Conservation (phyloP, 2,113 vertebrate species). For the Riparia riparia region DNA sequence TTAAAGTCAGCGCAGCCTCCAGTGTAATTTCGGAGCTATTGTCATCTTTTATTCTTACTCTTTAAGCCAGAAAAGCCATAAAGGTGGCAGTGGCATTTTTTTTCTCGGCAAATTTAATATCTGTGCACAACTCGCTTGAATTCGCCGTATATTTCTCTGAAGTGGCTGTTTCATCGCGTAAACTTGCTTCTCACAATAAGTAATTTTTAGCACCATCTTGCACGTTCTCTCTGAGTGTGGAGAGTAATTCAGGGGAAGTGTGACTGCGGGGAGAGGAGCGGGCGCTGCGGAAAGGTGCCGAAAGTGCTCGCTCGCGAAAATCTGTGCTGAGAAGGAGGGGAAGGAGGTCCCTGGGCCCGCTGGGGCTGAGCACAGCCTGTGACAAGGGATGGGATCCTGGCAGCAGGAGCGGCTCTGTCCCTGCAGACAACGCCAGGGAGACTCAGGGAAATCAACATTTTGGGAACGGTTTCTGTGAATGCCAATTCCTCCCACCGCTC, state of each 20-base stretch:
- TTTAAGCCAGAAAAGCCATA: constrained; percentile 20
- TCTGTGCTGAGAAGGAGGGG: not conserved
- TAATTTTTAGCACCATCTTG: constrained; percentile 20
- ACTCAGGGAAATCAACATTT: not conserved
- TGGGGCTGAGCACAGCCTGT: not conserved
- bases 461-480: not conserved
- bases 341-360: rapidly evolving
- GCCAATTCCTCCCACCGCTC: not conserved
- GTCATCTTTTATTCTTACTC: constrained; percentile 27
- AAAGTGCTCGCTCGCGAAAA: not conserved
- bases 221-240: not conserved
- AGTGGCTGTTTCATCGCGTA: constrained; percentile 18
- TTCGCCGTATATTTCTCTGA: constrained; percentile 43
- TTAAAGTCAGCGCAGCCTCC: constrained; percentile 53
- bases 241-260: not conserved
- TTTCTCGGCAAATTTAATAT: constrained; percentile 17
- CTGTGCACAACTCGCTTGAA: not conserved
- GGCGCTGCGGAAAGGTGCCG: not conserved
- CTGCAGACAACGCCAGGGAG: not conserved
- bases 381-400: not conserved
- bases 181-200: constrained; percentile 49
- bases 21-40: constrained; percentile 36
- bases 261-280: not conserved
- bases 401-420: not conserved
- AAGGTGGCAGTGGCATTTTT: not conserved